phyloP scores from a whole-genome alignment of 2,888 invertebrate species.

The Thyatira batis region DNA sequence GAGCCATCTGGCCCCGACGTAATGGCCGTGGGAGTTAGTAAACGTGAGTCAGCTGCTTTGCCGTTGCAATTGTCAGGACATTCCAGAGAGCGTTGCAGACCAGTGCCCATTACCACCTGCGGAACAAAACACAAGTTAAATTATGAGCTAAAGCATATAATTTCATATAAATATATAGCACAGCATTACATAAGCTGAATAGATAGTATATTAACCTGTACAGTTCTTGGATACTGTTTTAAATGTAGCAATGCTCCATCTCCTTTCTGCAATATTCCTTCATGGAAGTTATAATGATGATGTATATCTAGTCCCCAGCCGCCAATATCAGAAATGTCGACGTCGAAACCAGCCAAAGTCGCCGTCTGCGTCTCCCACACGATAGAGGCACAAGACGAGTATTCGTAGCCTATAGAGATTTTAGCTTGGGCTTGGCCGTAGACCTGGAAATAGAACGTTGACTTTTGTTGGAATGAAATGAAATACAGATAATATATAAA shows the following conservation, averaged over 20 bases:
- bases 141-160: not conserved
- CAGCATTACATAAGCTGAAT: no score
- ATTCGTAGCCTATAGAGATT: constrained; percentile 97
- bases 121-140: constrained; percentile 53
- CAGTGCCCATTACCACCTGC: constrained; percentile 95
- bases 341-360: constrained; percentile 96
- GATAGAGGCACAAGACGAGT: constrained; percentile 91
- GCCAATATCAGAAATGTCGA: constrained; percentile 97
- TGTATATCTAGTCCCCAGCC: constrained; percentile 99
- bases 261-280: constrained; percentile 98
- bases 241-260: constrained; percentile 97
- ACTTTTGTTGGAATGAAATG: no score
- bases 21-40: constrained; percentile 96
- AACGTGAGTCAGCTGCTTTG: constrained; percentile 91
- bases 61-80: constrained; percentile 95
- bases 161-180: not conserved
- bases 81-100: constrained; percentile 91
- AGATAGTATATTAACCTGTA: constrained; percentile 77
- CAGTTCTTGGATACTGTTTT: constrained; percentile 94
- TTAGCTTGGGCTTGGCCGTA: constrained; percentile 94
- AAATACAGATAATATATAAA: no score
- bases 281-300: constrained; percentile 99
- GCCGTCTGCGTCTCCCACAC: constrained; percentile 98
- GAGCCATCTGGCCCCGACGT: constrained; percentile 98
- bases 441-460: constrained; percentile 65